phyloP scores from a whole-genome alignment of 2,797 vertebrate genomes.

The Eupleurogrammus muticus region DNA sequence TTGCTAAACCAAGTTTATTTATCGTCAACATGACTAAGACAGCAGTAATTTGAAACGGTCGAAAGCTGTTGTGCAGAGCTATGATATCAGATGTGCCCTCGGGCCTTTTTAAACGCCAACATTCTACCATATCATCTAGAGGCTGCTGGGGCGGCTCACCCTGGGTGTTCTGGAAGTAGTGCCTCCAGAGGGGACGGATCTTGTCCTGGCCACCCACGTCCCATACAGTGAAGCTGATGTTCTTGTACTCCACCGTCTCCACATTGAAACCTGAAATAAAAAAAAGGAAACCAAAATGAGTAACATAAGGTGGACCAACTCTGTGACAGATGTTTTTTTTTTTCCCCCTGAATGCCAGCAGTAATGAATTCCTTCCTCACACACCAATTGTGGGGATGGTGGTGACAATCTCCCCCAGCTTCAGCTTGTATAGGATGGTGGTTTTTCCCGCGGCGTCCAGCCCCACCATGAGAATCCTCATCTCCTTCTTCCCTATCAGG shows the following conservation, averaged over 20 bases:
- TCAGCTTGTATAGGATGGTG: constrained; percentile 97
- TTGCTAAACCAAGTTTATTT: constrained; percentile 17
- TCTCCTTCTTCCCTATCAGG: constrained; percentile 98
- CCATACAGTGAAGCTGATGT: constrained; percentile 99
- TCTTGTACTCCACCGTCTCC: constrained; percentile 98
- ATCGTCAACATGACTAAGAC: constrained; percentile 41
- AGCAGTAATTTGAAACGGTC: constrained; percentile 43
- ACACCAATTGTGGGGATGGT: constrained; percentile 97
- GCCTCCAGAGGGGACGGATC: constrained; percentile 97
- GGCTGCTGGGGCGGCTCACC: constrained; percentile 78
- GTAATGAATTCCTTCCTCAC: constrained; percentile 33
- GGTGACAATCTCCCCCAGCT: constrained; percentile 97
- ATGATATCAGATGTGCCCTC: constrained; percentile 46
- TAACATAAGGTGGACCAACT: neutral
- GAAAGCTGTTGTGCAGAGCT: constrained; percentile 37
- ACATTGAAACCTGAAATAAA: constrained; percentile 92
- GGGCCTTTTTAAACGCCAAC: constrained; percentile 30
- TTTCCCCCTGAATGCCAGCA: no score
- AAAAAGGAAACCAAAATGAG: constrained; percentile 18
- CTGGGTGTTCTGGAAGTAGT: constrained; percentile 99
- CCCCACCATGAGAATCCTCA: constrained; percentile 98
- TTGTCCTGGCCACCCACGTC: constrained; percentile 99
- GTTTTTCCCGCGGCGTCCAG: constrained; percentile 97
- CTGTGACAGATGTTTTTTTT: neutral
- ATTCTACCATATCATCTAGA: constrained; percentile 8